Evolutionary conservation across 1,140 invertebrate genomes (phyloP).

Genomic region (Leptinotarsa lineolata): DNA sequence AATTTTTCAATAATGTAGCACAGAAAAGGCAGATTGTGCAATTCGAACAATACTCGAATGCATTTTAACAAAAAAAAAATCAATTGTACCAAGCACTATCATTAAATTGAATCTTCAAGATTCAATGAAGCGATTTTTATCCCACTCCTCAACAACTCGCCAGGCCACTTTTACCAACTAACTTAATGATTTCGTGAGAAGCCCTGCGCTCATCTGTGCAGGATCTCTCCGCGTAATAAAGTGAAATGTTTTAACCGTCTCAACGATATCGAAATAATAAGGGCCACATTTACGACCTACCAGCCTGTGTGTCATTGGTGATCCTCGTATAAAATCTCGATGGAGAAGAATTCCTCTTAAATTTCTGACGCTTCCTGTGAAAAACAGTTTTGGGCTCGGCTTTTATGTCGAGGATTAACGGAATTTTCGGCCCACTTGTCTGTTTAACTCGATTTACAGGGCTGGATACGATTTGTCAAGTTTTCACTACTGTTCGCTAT

Average conservation of each 20-base stretch:
- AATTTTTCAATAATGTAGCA: no score
- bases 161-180: not conserved
- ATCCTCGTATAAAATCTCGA: constrained; percentile 44
- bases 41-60: no score
- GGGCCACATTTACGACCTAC: constrained; percentile 38
- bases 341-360: constrained; percentile 40
- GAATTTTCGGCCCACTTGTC: no score
- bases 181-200: not conserved
- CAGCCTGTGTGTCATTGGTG: constrained; percentile 39
- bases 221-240: constrained; percentile 32
- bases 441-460: no score
- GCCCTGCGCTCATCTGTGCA: constrained; percentile 8
- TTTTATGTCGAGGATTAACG: constrained; percentile 50
- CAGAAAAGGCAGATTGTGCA: no score
- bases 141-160: no score
- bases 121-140: no score
- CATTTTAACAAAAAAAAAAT: no score
- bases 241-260: constrained; percentile 37
- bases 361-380: constrained; percentile 39
- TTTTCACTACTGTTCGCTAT: no score
- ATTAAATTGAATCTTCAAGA: no score
- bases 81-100: no score
- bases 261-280: constrained; percentile 41
- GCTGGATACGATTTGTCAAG: no score
- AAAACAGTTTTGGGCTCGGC: constrained; percentile 46